Conservation (phyloP, 1,140 invertebrate species). For the Akabosia matsudoensis region DNA sequence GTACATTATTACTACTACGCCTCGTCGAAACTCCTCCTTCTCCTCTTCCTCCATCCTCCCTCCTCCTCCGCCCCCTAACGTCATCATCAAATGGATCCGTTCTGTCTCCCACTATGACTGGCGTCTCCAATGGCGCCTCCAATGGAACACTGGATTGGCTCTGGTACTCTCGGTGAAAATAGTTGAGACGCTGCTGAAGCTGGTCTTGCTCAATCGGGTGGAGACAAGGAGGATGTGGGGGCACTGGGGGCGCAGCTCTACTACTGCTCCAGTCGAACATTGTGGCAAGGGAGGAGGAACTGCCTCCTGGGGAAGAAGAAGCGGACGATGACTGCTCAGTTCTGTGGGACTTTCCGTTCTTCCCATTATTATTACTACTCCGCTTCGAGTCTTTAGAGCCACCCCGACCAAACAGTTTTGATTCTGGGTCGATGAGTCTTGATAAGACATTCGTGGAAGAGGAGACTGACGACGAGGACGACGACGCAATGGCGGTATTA, state of each 20-base stretch:
- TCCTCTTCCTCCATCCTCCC: background rate
- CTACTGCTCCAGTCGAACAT: background rate
- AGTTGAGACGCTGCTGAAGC: background rate
- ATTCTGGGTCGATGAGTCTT: constrained; percentile 27
- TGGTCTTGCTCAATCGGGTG: background rate
- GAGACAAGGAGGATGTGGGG: background rate
- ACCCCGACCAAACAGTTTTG: constrained; percentile 8
- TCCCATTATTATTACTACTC: constrained; percentile 20
- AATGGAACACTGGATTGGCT: constrained; percentile 2
- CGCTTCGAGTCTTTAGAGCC: constrained; percentile 17
- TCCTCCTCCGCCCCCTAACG: background rate
- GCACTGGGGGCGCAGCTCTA: background rate
- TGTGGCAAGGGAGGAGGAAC: background rate
- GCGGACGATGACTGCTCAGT: constrained; percentile 12
- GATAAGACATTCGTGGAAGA: constrained; percentile 24
- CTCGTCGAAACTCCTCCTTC: background rate
- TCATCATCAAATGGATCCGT: constrained; percentile 1
- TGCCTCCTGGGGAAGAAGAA: constrained; percentile 18
- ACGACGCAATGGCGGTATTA: background rate
- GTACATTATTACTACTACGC: constrained; percentile 5
- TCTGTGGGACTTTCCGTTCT: constrained; percentile 20
- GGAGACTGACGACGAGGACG: background rate
- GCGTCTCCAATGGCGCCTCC: too few species aligned
- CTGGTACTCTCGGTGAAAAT: background rate
- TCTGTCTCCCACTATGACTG: background rate